phyloP scores from a whole-genome alignment of 2,113 vertebrate genomes.

The Bombycilla garrulus region DNA sequence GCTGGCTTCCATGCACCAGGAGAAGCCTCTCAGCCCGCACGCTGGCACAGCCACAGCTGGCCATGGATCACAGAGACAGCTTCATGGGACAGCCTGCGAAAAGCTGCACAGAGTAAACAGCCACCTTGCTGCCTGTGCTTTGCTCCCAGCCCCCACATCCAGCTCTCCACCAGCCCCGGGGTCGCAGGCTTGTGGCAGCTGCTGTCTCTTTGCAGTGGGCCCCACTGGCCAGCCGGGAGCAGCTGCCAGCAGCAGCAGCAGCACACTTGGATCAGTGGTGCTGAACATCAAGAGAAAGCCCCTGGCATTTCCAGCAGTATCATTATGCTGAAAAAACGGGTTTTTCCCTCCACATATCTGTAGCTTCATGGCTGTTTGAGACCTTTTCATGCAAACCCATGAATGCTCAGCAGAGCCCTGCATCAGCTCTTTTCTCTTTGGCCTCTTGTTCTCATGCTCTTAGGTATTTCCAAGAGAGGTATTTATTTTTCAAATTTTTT shows the following conservation, averaged over 20 bases:
- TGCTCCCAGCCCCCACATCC: background rate
- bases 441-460: background rate
- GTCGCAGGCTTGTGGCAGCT: background rate
- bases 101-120: accelerated
- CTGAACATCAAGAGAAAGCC: background rate
- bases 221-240: accelerated
- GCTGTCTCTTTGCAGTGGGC: background rate
- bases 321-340: background rate
- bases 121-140: background rate
- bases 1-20: background rate
- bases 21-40: background rate
- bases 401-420: background rate
- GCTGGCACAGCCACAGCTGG: background rate
- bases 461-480: background rate
- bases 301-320: background rate
- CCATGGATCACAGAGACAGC: background rate
- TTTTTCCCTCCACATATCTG: background rate
- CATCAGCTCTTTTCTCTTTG: background rate
- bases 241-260: background rate
- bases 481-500: background rate
- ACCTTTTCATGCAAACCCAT: background rate
- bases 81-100: background rate
- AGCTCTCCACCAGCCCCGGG: accelerated
- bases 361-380: background rate
- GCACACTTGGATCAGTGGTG: accelerated